Conservation (phyloP, 2,797 vertebrate genomes). For the Oophaga sylvatica region DNA sequence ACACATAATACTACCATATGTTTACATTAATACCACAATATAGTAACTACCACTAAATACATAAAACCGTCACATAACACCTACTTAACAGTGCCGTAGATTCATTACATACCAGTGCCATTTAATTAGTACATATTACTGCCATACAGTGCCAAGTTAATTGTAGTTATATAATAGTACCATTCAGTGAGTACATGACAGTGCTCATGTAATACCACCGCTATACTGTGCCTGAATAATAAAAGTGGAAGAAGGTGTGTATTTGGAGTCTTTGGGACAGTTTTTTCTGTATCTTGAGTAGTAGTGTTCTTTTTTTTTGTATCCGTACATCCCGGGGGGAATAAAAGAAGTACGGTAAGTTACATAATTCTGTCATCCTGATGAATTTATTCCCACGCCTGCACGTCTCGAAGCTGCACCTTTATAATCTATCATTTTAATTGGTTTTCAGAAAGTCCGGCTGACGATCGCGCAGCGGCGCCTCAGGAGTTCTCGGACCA, state of each 20-base stretch:
- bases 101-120: background rate
- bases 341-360: slow-evolving; percentile 24
- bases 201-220: background rate
- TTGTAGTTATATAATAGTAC: background rate
- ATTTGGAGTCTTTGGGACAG: background rate
- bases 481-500: slow-evolving; percentile 23
- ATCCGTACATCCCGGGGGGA: slow-evolving; percentile 1
- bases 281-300: background rate
- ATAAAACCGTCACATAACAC: background rate
- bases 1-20: too few relatives aligned
- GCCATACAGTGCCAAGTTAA: background rate
- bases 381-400: slow-evolving; percentile 60
- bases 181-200: background rate
- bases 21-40: too few relatives aligned
- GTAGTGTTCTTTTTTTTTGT: background rate
- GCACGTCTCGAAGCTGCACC: slow-evolving; percentile 30
- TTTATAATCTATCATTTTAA: slow-evolving; percentile 65
- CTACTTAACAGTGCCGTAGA: background rate
- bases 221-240: background rate
- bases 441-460: slow-evolving; percentile 63
- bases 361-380: slow-evolving; percentile 59
- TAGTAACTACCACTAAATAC: background rate
- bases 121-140: background rate
- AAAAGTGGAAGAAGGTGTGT: too few relatives aligned
- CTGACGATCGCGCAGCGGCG: slow-evolving; percentile 35